phyloP scores from a whole-genome alignment of 2,797 vertebrate species.

The Micromesistius poutassou region DNA sequence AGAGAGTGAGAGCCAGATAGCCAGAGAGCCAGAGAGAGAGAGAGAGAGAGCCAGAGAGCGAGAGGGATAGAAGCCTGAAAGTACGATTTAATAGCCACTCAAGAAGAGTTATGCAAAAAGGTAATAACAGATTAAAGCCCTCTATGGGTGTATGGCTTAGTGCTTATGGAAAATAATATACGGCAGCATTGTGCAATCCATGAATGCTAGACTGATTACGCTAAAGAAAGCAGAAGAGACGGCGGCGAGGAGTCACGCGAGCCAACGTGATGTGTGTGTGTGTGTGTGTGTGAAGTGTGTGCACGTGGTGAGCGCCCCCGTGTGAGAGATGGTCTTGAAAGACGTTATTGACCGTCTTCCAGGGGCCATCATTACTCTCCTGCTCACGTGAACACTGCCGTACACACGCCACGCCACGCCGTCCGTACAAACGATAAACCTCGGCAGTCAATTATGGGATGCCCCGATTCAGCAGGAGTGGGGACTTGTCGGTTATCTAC shows the following conservation, averaged over 20 bases:
- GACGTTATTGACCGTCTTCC: background rate
- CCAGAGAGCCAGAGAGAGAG: background rate
- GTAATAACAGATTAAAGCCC: background rate
- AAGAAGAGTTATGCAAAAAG: background rate
- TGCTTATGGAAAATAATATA: background rate
- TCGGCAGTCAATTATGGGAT: background rate
- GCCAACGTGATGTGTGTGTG: background rate
- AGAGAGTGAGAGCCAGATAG: background rate
- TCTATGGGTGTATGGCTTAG: background rate
- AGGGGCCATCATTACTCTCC: constrained; percentile 1
- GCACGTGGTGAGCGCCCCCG: background rate
- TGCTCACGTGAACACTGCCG: background rate
- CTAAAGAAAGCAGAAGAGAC: background rate
- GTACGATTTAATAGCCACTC: background rate
- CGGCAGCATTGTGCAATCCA: background rate
- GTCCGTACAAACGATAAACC: background rate
- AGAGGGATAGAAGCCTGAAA: background rate
- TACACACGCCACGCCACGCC: background rate
- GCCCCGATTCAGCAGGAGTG: background rate
- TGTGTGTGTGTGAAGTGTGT: background rate
- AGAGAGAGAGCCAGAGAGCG: background rate
- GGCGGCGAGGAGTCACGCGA: background rate
- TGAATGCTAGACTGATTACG: background rate
- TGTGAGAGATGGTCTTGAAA: background rate
- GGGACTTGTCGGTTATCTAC: background rate